Base-by-base conservation (phyloP, 2,888 invertebrate species). In the Sphaeridia pumilis region DNA sequence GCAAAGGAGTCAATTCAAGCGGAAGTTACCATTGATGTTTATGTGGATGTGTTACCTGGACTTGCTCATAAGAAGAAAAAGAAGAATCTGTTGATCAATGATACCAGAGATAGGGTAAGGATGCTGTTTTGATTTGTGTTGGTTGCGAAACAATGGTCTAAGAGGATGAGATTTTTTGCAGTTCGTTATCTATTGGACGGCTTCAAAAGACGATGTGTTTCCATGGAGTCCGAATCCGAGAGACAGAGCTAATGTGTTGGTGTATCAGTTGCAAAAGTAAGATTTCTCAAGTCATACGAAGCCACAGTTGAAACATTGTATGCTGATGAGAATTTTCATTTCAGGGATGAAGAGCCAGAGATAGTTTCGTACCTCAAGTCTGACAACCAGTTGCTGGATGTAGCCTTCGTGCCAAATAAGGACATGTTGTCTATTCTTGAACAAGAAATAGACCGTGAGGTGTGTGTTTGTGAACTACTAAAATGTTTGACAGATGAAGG, bases 131-230 rank as follows among this genome's bases (percentile, higher is more conserved):
- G 12, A 27, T 45, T 43, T 24, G 7, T 12, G 26, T 43, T 14
- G 22, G 5, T 10, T 12, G 20, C 7, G 17, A 17, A 31, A 31
- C n/a, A 17, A 12, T 41, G 10, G 17, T 20, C 20, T 41, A 41
- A 41, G 17, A 17, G 17, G 12, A 17, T 17, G 10, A 41, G 17
- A 20, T 41, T 17, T 41, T 41, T 7, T 44, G 20, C 42, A 62
- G 63, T 57, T 61, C 36, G 58, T 59, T 50, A 54, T 63, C 12
- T 63, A 59, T 59, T 63, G 63, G 63, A 56, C 63, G 7, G 60
- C 59, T 5, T 55, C 59, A 4, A 63, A 63, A 46, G 63, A 63
- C 43, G 63, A 63, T 38, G 60, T 63, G 38, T 60, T 63, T 41
- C 63, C 63, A 2, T 63, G 63, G 63, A 60, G 58, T 42, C 63